A percentile compares a stretch with the other conserved stretches of the same genome.
Evolutionary conservation across 1,140 invertebrate genomes (phyloP).

Genomic region (Papilio aristodemus): DNA sequence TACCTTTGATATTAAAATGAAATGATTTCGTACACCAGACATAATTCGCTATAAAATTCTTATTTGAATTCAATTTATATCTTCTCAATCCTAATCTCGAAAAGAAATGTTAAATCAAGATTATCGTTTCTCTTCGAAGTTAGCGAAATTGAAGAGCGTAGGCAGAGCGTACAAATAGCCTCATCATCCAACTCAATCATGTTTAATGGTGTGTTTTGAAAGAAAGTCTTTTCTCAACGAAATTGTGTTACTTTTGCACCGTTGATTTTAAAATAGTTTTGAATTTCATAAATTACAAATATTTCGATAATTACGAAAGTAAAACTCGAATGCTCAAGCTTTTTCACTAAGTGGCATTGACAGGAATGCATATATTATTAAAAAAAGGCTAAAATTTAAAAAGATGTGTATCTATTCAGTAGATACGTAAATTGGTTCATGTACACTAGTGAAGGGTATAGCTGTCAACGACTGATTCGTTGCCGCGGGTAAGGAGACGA

Average conservation of each 20-base stretch:
- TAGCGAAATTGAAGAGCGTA: conserved; percentile 20
- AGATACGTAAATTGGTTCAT: no score
- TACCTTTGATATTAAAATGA: not conserved
- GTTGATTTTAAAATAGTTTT: conserved; percentile 22
- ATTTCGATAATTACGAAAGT: no score
- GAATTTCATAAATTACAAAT: not conserved
- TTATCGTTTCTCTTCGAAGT: conserved; percentile 21
- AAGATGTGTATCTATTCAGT: no score
- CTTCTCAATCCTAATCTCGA: conserved; percentile 26
- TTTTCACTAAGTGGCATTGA: no score
- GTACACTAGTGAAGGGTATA: no score
- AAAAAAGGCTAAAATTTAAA: no score
- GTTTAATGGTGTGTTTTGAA: conserved; percentile 21
- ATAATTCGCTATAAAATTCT: conserved; percentile 13
- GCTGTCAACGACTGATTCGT: no score
- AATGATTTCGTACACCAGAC: not conserved
- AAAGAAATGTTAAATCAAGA: conserved; percentile 28
- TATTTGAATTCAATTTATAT: conserved; percentile 22
- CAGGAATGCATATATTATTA: no score
- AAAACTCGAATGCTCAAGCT: no score
- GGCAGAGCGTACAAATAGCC: conserved; percentile 15
- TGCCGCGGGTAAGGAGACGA: no score
- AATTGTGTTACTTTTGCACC: conserved; percentile 21
- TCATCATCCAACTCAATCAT: conserved; percentile 23
- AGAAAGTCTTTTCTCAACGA: not conserved